Percentiles rank a stretch among this genome's conserved stretches.
phyloP scores from a whole-genome alignment of 1,140 invertebrate species.

The Diorhabda sublineata region DNA sequence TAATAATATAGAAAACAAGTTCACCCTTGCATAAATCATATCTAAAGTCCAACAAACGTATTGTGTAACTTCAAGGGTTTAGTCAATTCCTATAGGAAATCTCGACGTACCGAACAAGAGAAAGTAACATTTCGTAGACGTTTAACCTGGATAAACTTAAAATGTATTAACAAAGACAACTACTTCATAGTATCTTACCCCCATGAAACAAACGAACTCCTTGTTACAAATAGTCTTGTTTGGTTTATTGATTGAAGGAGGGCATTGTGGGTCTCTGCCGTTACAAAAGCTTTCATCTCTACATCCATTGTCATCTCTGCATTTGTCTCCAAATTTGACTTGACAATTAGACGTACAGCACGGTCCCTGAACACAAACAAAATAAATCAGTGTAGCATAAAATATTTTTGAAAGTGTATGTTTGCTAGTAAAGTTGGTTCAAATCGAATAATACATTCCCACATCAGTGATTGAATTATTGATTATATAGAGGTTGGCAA shows the following conservation, averaged over 20 bases:
- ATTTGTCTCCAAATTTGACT: slow-evolving; percentile 81
- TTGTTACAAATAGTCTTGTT: slow-evolving; percentile 93
- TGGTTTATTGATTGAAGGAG: slow-evolving; percentile 85
- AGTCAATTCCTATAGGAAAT: no score
- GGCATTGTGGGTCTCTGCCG: slow-evolving; percentile 77
- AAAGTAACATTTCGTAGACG: neutral
- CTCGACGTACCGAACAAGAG: no score
- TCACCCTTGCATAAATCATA: no score
- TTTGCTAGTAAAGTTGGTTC: no score
- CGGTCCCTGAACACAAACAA: slow-evolving; percentile 67
- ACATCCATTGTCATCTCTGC: slow-evolving; percentile 91
- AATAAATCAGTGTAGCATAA: neutral
- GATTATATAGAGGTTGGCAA: no score
- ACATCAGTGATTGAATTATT: no score
- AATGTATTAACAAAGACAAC: neutral
- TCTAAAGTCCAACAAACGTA: no score
- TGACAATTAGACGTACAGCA: slow-evolving; percentile 89
- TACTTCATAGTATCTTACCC: slow-evolving; percentile 59
- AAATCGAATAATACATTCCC: no score
- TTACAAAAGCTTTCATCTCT: slow-evolving; percentile 86
- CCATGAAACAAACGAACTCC: slow-evolving; percentile 92
- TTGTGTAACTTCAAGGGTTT: no score
- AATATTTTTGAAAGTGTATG: neutral
- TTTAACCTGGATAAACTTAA: neutral
- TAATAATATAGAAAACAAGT: no score